Evolutionary conservation across 2,888 invertebrate genomes (phyloP), one percentile per base, ranked within the genome.

Genomic region (Hirtodrosophila confusa): DNA sequence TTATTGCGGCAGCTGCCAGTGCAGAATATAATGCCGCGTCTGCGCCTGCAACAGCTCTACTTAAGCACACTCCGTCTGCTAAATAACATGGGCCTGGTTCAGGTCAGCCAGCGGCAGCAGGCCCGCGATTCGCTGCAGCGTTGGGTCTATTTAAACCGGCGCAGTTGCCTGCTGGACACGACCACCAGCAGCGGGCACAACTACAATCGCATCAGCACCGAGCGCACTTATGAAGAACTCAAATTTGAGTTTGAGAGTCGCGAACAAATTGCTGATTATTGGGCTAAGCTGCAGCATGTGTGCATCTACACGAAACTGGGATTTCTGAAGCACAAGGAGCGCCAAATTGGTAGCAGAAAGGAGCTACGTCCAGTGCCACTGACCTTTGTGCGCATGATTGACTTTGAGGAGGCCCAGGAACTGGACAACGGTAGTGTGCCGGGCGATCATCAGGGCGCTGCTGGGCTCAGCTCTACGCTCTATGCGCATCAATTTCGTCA

Each of bases 101-200:
- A 96, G 79, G 94, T 95, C 0, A 77, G 95, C 0, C 93, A 94
- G 0, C 93, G 94, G 0, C 65, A 79, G 63, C 91, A 92, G 47
- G 90, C 93, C 31, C 94, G 95, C 78, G 94, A 95, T 54, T 64
- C 80, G 0, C 74, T 95, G 94, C 84, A 95, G 94, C 87, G 94
- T 94, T 92, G 93, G 94, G n/a, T 96, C 4, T 96, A 94, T 82
- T 58, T 96, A 0, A 96, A 96, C 89, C 92, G 92, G 3, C 92
- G 91, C 23, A 93, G 94, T 0, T 91, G 92, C 36, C 75, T 96
- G 3, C 86, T 94, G 57, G 95, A 96, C 84, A 96, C 96, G 0
- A 94, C 93, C 0, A 91, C 93, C 0, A 94, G 95, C 0, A 94
- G 94, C 0, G 92, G 92, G 0, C 92, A 93, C 0, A 94, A 94